phyloP scores from a whole-genome alignment of 1,140 invertebrate genomes.

The Micrasema minimum region DNA sequence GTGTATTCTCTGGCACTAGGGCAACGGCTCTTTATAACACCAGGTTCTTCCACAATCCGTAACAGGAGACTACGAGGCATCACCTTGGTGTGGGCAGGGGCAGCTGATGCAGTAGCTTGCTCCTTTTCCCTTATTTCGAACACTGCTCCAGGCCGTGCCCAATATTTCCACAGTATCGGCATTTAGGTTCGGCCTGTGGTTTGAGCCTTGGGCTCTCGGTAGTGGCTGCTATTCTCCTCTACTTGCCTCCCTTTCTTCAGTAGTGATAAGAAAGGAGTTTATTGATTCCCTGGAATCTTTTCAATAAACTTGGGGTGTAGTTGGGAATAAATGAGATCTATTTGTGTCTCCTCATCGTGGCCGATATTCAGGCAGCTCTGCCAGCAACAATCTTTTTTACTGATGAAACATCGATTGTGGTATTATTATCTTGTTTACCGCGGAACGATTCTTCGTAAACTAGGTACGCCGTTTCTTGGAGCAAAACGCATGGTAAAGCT shows the following conservation, averaged over 20 bases:
- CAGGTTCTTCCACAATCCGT: constrained; percentile 1
- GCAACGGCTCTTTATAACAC: neutral
- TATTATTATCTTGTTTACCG: neutral
- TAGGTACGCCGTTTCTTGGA: neutral
- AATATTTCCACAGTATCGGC: too few species aligned
- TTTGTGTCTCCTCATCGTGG: neutral
- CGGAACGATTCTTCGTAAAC: neutral
- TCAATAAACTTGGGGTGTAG: neutral
- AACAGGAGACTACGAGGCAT: neutral
- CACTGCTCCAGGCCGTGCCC: too few species aligned
- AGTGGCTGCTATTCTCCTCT: too few species aligned
- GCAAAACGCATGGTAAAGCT: neutral
- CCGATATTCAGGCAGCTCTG: neutral
- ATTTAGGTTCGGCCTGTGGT: too few species aligned
- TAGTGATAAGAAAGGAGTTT: neutral
- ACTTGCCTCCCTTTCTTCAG: too few species aligned
- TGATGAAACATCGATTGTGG: neutral
- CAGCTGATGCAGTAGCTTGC: too few species aligned
- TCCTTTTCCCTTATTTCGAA: too few species aligned
- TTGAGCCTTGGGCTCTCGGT: too few species aligned
- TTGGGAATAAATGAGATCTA: neutral
- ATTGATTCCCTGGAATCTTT: neutral
- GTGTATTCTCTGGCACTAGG: neutral
- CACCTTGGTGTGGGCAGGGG: too few species aligned
- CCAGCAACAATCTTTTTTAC: neutral